phyloP scores from a whole-genome alignment of 2,797 vertebrate genomes.

The Cuculus canorus region DNA sequence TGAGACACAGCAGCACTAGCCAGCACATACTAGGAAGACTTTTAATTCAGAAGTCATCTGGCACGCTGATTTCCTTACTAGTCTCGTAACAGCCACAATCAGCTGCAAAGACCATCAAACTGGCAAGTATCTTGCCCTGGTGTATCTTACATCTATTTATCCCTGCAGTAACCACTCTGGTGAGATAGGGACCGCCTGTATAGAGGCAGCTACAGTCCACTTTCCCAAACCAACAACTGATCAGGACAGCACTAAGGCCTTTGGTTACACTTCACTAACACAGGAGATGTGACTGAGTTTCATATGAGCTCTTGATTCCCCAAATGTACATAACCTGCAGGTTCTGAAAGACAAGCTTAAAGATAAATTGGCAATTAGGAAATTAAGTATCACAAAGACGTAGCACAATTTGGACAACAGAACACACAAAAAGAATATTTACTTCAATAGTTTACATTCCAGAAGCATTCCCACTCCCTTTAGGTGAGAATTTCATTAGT shows the following conservation, averaged over 20 bases:
- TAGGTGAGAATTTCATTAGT: neutral
- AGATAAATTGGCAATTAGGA: neutral
- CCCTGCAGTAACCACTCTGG: neutral
- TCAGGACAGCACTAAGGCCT: neutral
- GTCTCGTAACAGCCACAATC: neutral
- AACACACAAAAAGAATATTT: neutral
- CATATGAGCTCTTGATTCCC: accelerated
- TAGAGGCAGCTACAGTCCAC: neutral
- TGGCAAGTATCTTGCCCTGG: no score
- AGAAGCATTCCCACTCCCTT: neutral
- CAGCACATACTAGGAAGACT: neutral
- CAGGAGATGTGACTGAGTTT: neutral
- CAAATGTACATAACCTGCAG: neutral
- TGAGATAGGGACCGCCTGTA: neutral
- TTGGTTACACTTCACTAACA: neutral
- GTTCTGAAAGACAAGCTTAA: neutral
- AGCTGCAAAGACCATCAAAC: neutral
- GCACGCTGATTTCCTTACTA: accelerated
- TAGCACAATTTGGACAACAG: neutral
- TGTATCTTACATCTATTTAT: neutral
- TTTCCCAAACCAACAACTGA: neutral
- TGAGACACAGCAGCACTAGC: neutral
- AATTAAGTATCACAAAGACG: neutral
- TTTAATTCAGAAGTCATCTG: neutral
- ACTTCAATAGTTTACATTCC: neutral